phyloP scores from a whole-genome alignment of 1,140 invertebrate genomes.

The Aphelinus atriplicis region DNA sequence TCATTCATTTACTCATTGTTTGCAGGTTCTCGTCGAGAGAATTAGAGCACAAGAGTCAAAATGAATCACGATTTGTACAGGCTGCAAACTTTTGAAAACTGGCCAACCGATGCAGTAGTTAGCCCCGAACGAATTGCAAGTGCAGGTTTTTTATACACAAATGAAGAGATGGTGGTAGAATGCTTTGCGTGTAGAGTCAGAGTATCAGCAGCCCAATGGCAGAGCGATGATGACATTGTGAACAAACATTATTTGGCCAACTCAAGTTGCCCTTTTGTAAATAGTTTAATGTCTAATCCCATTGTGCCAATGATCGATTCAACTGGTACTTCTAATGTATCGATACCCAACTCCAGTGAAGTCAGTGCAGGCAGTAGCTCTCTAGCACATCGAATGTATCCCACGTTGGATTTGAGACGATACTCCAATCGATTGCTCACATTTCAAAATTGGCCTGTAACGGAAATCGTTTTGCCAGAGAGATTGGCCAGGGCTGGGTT shows the following conservation, averaged over 20 bases:
- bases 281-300: slow-evolving; percentile 61
- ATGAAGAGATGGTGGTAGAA: slow-evolving; percentile 73
- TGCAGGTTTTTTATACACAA: slow-evolving; percentile 85
- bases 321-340: neutral
- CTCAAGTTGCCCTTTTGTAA: slow-evolving; percentile 79
- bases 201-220: slow-evolving; percentile 74
- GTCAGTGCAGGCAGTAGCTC: neutral
- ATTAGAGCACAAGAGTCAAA: neutral
- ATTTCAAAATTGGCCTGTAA: slow-evolving; percentile 73
- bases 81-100: slow-evolving; percentile 74
- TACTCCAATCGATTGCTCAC: slow-evolving; percentile 66
- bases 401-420: neutral
- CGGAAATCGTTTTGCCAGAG: slow-evolving; percentile 71
- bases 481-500: slow-evolving; percentile 85
- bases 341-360: neutral
- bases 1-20: neutral
- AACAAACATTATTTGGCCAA: slow-evolving; percentile 70
- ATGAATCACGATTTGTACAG: slow-evolving; percentile 78
- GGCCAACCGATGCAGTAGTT: slow-evolving; percentile 76
- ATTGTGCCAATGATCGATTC: slow-evolving; percentile 64
- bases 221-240: slow-evolving; percentile 79
- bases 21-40: slow-evolving; percentile 13
- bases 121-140: slow-evolving; percentile 75
- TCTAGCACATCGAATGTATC: no score
- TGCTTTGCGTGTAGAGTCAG: slow-evolving; percentile 80